phyloP scores from a whole-genome alignment of 2,888 invertebrate genomes.

The Psococerastis gibbosa region DNA sequence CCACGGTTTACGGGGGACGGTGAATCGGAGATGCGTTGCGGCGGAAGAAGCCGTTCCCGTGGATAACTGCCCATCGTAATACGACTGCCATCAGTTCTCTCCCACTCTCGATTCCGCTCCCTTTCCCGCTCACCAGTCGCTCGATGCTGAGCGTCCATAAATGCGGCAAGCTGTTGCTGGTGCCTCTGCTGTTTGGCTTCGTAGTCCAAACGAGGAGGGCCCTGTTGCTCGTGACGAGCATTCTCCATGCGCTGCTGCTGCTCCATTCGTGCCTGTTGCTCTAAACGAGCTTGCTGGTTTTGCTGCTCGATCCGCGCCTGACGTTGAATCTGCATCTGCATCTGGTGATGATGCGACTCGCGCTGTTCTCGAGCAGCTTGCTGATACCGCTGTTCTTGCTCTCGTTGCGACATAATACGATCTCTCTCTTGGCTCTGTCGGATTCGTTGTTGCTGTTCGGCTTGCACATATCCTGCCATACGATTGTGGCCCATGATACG shows the following conservation, averaged over 20 bases:
- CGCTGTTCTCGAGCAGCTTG: constrained; percentile 23
- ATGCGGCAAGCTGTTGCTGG: constrained; percentile 6
- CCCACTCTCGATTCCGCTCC: constrained; percentile 3
- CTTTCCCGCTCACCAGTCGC: constrained; percentile 6
- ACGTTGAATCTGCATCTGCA: constrained; percentile 16
- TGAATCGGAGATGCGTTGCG: too few relatives aligned
- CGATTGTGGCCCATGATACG: constrained; percentile 22
- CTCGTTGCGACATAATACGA: constrained; percentile 9
- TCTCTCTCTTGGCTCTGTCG: constrained; percentile 23
- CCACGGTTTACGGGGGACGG: constrained; percentile 12
- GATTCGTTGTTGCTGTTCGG: constrained; percentile 24
- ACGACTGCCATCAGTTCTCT: background rate
- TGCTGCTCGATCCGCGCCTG: constrained; percentile 16
- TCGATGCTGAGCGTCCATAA: constrained; percentile 12
- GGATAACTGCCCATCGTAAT: background rate
- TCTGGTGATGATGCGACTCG: constrained; percentile 16
- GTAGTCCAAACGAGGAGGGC: background rate
- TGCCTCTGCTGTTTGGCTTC: constrained; percentile 2
- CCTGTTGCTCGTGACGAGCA: background rate
- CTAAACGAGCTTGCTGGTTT: constrained; percentile 5
- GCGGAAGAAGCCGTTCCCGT: constrained; percentile 15
- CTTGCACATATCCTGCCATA: constrained; percentile 19
- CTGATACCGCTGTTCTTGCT: constrained; percentile 19
- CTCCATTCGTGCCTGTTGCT: constrained; percentile 1
- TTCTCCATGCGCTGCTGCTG: constrained; percentile 3